Conservation (phyloP, 2,113 vertebrate species). For the Ursus arctos region DNA sequence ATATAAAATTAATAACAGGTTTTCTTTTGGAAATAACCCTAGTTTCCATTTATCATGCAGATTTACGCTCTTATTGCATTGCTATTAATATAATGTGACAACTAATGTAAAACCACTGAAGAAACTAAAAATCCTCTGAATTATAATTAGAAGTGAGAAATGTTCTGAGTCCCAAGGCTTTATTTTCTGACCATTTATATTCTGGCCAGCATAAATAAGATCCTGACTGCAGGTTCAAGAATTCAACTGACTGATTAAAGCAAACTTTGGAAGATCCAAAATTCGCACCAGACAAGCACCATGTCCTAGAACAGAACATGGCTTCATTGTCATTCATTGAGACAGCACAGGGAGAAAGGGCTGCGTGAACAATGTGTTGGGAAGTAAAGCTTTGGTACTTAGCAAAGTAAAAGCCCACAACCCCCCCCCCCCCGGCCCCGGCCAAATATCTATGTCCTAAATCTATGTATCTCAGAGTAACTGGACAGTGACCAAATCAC, state of each 20-base stretch:
- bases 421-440: too few relatives aligned
- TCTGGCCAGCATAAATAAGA: constrained; percentile 20
- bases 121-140: constrained; percentile 66
- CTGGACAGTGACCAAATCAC: neutral
- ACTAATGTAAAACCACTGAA: constrained; percentile 69
- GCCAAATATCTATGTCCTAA: neutral
- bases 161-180: constrained; percentile 39
- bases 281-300: neutral
- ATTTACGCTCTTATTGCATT: constrained; percentile 73
- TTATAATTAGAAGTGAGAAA: constrained; percentile 77
- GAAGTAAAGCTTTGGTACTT: neutral
- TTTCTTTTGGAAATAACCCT: constrained; percentile 77
- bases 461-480: neutral
- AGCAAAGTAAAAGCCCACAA: neutral
- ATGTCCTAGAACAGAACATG: neutral
- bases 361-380: fast-evolving
- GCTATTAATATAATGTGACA: constrained; percentile 67
- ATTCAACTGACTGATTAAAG: neutral
- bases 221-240: neutral
- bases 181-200: constrained; percentile 30
- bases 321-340: neutral
- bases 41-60: constrained; percentile 72
- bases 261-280: neutral
- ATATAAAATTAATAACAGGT: constrained; percentile 80
- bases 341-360: neutral